phyloP scores from a whole-genome alignment of 2,113 vertebrate species.

The Melanocharis versteri region DNA sequence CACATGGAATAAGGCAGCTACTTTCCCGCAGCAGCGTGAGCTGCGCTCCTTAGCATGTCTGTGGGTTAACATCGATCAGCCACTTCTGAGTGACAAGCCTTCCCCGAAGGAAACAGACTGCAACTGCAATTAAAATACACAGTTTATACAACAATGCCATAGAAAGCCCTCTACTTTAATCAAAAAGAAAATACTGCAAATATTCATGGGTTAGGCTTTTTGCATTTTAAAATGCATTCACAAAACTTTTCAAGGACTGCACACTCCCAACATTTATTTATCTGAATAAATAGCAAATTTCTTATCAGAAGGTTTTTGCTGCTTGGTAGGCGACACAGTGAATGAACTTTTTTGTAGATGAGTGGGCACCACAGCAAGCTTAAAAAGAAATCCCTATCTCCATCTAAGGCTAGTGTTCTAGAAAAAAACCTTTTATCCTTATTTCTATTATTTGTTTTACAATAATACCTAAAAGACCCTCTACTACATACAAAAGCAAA shows the following conservation, averaged over 20 bases:
- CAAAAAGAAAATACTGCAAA: not conserved
- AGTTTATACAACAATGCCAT: not conserved
- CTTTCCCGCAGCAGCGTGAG: not conserved
- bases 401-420: not conserved
- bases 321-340: not conserved
- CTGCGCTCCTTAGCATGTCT: rapidly evolving
- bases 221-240: not conserved
- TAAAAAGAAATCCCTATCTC: not conserved
- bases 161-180: not conserved
- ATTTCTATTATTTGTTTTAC: constrained; percentile 26
- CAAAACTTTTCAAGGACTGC: not conserved
- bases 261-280: not conserved
- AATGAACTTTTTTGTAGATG: not conserved
- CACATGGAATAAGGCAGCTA: not conserved
- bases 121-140: not conserved
- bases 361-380: not conserved
- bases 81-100: not conserved
- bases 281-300: not conserved
- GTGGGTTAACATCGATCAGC: not conserved
- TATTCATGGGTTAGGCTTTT: rapidly evolving
- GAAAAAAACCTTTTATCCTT: not conserved
- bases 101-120: not conserved
- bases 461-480: not conserved
- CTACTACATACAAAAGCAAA: not conserved
- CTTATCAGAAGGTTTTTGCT: not conserved